Evolutionary conservation across 2,888 invertebrate species (phyloP).

Genomic region (Rhagonycha fulva): DNA sequence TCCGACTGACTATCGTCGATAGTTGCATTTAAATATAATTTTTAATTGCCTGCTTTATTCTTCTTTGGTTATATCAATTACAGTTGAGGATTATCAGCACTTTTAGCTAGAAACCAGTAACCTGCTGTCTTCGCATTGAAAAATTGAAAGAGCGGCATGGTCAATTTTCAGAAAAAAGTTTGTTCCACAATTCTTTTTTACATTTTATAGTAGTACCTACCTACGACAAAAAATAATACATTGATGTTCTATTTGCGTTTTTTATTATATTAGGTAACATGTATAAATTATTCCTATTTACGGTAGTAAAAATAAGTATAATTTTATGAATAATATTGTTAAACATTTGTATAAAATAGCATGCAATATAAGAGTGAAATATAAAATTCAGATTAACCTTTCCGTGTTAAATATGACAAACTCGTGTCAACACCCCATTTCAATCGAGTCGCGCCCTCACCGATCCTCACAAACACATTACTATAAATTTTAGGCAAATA

Average conservation of each 20-base stretch:
- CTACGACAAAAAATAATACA: background rate
- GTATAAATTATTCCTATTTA: background rate
- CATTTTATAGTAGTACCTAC: too few relatives aligned
- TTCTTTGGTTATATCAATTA: too few relatives aligned
- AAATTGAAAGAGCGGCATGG: too few relatives aligned
- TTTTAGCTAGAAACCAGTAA: too few relatives aligned
- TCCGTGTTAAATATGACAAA: slow-evolving; percentile 45
- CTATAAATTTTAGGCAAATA: slow-evolving; percentile 48
- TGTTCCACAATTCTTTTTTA: too few relatives aligned
- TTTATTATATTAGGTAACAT: background rate
- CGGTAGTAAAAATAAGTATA: background rate
- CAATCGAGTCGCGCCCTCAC: slow-evolving; percentile 46
- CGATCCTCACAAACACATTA: slow-evolving; percentile 48
- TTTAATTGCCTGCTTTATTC: too few relatives aligned
- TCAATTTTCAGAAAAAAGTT: too few relatives aligned
- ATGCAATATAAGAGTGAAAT: slow-evolving; percentile 31
- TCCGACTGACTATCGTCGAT: too few relatives aligned
- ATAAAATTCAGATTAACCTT: slow-evolving; percentile 39
- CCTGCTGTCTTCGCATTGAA: too few relatives aligned
- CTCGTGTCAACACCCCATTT: slow-evolving; percentile 56
- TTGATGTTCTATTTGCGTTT: background rate
- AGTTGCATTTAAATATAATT: too few relatives aligned
- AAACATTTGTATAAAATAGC: slow-evolving; percentile 20
- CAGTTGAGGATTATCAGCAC: too few relatives aligned
- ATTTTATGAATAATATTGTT: slow-evolving; percentile 1